Base-by-base conservation (phyloP, 2,888 invertebrate genomes). In the Melitaea athalia region DNA sequence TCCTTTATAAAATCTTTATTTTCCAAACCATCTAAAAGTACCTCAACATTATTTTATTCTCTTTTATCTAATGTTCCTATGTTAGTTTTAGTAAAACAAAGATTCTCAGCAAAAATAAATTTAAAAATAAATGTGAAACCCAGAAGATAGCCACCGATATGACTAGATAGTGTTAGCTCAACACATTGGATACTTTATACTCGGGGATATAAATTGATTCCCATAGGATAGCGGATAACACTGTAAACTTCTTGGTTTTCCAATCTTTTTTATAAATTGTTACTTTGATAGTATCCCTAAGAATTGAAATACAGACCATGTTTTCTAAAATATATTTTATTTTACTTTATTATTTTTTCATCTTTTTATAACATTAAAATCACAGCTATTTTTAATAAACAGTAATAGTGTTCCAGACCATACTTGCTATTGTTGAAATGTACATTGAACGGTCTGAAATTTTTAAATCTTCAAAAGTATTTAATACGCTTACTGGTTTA, bases 401-500 rank as follows among this genome's bases (percentile, higher is more conserved):
- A 50, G 38, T 38, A 38, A 38, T 38, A 7, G 38, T 38, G 0
- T 7, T 38, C 38, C 8, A 24, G 24, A 24, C 24, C 1, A 24
- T 24, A 24, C 24, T 24, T 12, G 24, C 52, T 53, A 17, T 53
- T 53, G 24, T 55, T 55, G 7, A 33, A 14, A 5, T 24, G 3
- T 33, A 55, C 14, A 14, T 53, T 14, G 14, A 55, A 31, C 33
- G 7, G 33, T 33, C 33, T 33, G 6, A 31, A 55, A 55, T 55
- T 55, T 55, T 55, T 33, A 55, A 55, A 17, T 5, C 31, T 14
- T 31, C 33, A 33, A 47, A 62, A 50, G 33, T 62, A 62, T 50
- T 61, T 10, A 33, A 47, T 38, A 15, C n/a, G 8, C 61, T 47
- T 38, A 15, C 53, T 33, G 24, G 33, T 55, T 33, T 11, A 38